Percentiles rank a stretch among this genome's conserved stretches.
Evolutionary conservation across 2,797 vertebrate genomes (phyloP).

Genomic region (Spinibarbus caldwelli): DNA sequence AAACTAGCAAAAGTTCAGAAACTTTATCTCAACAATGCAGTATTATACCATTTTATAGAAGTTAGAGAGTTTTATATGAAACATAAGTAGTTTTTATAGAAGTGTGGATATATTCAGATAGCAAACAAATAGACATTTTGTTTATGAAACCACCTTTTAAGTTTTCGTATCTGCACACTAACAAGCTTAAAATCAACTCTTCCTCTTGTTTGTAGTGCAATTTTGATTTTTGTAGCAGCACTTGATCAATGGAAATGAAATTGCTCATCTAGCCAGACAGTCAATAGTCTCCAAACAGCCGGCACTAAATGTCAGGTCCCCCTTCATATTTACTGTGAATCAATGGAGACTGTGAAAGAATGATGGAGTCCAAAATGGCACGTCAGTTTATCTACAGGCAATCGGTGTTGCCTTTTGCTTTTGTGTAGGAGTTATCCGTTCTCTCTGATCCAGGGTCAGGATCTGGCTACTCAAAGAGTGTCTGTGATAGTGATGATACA

Average conservation of each 20-base stretch:
- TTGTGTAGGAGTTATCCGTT: slow-evolving; percentile 53
- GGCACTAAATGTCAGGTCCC: slow-evolving; percentile 59
- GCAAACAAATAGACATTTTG: neutral
- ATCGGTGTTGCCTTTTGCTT: slow-evolving; percentile 48
- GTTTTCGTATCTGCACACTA: slow-evolving; percentile 38
- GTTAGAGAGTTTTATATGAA: neutral
- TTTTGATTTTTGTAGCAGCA: slow-evolving; percentile 51
- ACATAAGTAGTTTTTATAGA: neutral
- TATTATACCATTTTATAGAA: neutral
- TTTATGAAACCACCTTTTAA: slow-evolving; percentile 8
- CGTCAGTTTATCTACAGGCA: slow-evolving; percentile 60
- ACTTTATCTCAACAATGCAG: neutral
- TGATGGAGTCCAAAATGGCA: slow-evolving; percentile 55
- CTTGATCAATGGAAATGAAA: slow-evolving; percentile 62
- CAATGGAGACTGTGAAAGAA: slow-evolving; percentile 52
- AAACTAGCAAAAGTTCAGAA: neutral
- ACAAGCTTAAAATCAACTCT: slow-evolving; percentile 47
- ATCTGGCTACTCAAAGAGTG: slow-evolving; percentile 12
- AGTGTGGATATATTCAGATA: neutral
- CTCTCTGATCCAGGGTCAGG: slow-evolving; percentile 24
- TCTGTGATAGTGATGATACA: neutral
- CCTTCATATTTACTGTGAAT: slow-evolving; percentile 53
- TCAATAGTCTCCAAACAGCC: slow-evolving; percentile 59
- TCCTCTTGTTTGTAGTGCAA: slow-evolving; percentile 46
- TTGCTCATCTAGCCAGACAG: slow-evolving; percentile 59